Conservation (phyloP, 2,113 vertebrate species). For the Vanacampus margaritifer region DNA sequence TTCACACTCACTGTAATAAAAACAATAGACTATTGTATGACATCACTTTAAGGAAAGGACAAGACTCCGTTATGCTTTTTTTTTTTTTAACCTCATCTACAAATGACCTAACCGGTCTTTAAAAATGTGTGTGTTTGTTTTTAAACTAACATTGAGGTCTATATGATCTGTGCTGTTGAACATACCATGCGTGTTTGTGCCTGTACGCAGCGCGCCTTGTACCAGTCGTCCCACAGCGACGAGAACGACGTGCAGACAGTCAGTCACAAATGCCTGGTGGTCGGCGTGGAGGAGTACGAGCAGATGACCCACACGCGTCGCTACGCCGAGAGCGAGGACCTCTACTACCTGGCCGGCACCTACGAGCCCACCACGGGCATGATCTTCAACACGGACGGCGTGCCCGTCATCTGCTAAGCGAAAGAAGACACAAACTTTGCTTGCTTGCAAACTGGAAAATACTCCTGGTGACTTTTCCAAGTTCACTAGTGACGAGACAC, state of each 20-base stretch:
- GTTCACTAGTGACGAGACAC: neutral
- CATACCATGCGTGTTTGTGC: neutral
- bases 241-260: conserved; percentile 99
- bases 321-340: conserved; percentile 96
- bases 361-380: conserved; percentile 98
- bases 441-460: too few species aligned
- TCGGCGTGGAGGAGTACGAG: conserved; percentile 94
- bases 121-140: too few species aligned
- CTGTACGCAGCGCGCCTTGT: conserved; percentile 83
- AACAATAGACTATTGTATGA: too few species aligned
- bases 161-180: too few species aligned
- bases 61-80: too few species aligned
- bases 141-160: too few species aligned
- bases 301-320: conserved; percentile 96
- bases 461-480: too few species aligned
- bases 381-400: conserved; percentile 97
- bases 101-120: too few species aligned
- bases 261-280: conserved; percentile 98
- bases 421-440: neutral
- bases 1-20: too few species aligned
- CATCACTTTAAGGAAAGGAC: too few species aligned
- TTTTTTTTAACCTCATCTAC: too few species aligned
- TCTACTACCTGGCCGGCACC: conserved; percentile 97
- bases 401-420: conserved; percentile 91
- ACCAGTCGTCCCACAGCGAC: conserved; percentile 97